Evolutionary conservation across 2,797 vertebrate genomes (phyloP).

Genomic region (Caiman crocodilus): DNA sequence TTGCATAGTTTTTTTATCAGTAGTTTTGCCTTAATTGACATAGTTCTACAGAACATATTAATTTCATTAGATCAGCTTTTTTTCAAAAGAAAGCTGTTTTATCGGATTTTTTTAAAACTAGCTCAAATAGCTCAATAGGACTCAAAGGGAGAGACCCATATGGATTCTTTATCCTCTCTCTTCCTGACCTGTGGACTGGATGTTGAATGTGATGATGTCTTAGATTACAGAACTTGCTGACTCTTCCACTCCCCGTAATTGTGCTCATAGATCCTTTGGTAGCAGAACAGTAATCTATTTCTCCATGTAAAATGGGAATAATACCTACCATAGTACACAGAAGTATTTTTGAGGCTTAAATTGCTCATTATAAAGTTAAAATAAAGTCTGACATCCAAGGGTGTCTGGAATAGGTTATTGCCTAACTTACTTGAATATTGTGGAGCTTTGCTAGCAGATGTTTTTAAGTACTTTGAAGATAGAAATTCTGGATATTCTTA

Average conservation of each 20-base stretch:
- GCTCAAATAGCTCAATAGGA: not conserved
- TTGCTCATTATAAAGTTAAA: fast-evolving
- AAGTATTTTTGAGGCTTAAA: not conserved
- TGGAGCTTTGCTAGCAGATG: not conserved
- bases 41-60: not conserved
- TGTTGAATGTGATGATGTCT: not conserved
- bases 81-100: not conserved
- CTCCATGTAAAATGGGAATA: not conserved
- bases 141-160: not conserved
- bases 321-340: fast-evolving
- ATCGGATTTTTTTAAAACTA: not conserved
- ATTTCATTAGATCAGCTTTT: not conserved
- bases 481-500: conserved; percentile 34
- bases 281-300: fast-evolving
- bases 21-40: not conserved
- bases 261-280: not conserved
- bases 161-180: not conserved
- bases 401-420: not conserved
- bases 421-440: not conserved
- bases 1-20: not conserved
- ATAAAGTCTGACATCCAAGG: not conserved
- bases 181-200: not conserved
- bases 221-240: not conserved
- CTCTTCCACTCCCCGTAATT: not conserved
- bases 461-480: conserved; percentile 28